These are phyloP conservation scores for Sebastes steindachneri DNA, from an alignment of 2,797 vertebrate species.

Conservation along the genomic window DNA sequence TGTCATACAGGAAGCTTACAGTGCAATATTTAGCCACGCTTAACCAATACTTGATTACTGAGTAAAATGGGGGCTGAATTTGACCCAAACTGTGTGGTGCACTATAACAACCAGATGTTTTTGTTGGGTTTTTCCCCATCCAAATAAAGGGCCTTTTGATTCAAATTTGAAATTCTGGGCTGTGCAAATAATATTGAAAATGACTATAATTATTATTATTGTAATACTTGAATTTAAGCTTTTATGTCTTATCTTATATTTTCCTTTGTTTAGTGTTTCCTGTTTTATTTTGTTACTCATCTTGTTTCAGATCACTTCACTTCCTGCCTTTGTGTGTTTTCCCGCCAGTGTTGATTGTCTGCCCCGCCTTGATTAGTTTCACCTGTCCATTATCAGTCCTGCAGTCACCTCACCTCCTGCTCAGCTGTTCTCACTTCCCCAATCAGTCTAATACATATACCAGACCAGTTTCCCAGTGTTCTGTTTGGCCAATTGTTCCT, in stretches of 20 bases:
- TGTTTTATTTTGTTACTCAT: neutral
- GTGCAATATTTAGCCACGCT: neutral
- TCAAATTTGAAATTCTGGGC: neutral
- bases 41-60: neutral
- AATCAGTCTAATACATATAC: too few relatives aligned
- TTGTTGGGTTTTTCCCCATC: neutral
- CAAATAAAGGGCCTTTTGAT: neutral
- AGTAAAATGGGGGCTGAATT: neutral
- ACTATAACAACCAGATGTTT: neutral
- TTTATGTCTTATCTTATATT: rapidly evolving
- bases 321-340: neutral
- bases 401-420: too few relatives aligned
- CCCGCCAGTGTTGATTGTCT: too few relatives aligned
- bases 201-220: neutral
- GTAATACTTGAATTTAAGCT: neutral
- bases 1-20: neutral
- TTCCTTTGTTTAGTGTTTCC: neutral
- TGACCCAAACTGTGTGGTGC: neutral
- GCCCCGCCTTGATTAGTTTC: too few relatives aligned
- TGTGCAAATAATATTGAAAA: neutral
- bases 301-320: neutral
- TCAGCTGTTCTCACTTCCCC: too few relatives aligned
- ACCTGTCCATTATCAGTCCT: too few relatives aligned
- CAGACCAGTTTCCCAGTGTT: too few relatives aligned
- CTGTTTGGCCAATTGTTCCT: too few relatives aligned